Conservation (phyloP, 2,888 invertebrate species). For the Orchesella flavescens region DNA sequence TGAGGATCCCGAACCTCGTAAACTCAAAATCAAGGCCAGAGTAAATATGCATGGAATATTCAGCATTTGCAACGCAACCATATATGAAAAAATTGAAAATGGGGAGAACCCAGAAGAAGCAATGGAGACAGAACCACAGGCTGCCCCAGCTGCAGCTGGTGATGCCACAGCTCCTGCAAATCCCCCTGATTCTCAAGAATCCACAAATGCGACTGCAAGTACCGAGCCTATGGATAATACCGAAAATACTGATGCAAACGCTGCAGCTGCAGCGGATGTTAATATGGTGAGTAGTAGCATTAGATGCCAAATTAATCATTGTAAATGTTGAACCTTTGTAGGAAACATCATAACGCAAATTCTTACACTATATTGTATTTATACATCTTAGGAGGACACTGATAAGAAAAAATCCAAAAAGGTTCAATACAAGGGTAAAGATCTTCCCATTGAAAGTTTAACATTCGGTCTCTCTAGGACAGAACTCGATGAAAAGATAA, state of each 20-base stretch:
- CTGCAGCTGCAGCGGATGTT: neutral
- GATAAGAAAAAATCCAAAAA: slow-evolving; percentile 81
- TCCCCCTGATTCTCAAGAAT: neutral
- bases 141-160: slow-evolving; percentile 75
- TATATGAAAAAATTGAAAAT: slow-evolving; percentile 75
- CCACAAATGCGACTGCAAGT: slow-evolving; percentile 74
- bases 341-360: neutral
- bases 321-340: neutral
- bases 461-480: slow-evolving; percentile 83
- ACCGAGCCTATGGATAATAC: slow-evolving; percentile 74
- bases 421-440: slow-evolving; percentile 85
- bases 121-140: slow-evolving; percentile 68
- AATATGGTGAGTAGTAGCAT: slow-evolving; percentile 28
- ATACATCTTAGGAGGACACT: slow-evolving; percentile 71
- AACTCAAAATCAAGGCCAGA: slow-evolving; percentile 96
- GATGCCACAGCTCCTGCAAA: slow-evolving; percentile 69
- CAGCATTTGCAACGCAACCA: slow-evolving; percentile 87
- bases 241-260: slow-evolving; percentile 74
- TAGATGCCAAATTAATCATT: neutral
- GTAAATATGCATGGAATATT: slow-evolving; percentile 95
- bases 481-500: slow-evolving; percentile 83
- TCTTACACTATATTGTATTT: neutral
- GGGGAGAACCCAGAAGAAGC: slow-evolving; percentile 71
- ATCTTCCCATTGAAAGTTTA: slow-evolving; percentile 86
- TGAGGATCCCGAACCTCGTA: slow-evolving; percentile 91